Evolutionary conservation across 92 coral and sea anemone species (phyloP).

Genomic region (Epizoanthus illoricatus): DNA sequence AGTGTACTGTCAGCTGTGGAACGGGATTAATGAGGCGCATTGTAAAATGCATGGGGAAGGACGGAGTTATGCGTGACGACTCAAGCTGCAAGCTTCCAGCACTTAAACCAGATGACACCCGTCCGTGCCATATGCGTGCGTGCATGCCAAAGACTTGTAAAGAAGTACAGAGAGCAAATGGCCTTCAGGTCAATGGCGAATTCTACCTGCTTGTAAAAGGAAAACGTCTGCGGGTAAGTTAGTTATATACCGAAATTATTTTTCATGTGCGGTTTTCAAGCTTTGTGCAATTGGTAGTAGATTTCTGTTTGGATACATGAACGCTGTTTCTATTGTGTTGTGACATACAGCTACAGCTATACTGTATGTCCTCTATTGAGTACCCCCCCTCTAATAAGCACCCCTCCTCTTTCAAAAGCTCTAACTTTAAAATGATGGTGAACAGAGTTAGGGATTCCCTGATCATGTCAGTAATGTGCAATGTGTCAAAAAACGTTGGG

Average conservation of each 20-base stretch:
- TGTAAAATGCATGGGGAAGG: conserved; percentile 71
- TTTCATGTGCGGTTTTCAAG: neutral
- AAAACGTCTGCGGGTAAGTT: conserved; percentile 71
- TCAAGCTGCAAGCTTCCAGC: conserved; percentile 63
- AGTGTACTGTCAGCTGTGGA: conserved; percentile 84
- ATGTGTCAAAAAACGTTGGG: no score
- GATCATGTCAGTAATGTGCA: no score
- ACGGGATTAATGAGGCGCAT: conserved; percentile 78
- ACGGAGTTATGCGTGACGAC: conserved; percentile 52
- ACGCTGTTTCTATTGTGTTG: no score
- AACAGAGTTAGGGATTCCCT: no score
- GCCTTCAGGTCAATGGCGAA: conserved; percentile 85
- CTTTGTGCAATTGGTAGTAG: neutral
- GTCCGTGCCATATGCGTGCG: conserved; percentile 70
- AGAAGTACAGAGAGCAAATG: conserved; percentile 78
- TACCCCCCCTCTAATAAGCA: no score
- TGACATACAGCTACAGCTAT: no score
- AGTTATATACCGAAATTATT: neutral
- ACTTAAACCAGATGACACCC: conserved; percentile 76
- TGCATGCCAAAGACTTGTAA: conserved; percentile 87
- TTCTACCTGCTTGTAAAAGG: conserved; percentile 65
- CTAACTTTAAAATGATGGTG: no score
- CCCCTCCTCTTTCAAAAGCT: no score
- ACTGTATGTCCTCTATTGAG: no score
- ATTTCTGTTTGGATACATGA: neutral